Evolutionary conservation across 2,888 invertebrate species (phyloP), one percentile per base, ranked within the genome.

Genomic region (Cheilosia urbana): DNA sequence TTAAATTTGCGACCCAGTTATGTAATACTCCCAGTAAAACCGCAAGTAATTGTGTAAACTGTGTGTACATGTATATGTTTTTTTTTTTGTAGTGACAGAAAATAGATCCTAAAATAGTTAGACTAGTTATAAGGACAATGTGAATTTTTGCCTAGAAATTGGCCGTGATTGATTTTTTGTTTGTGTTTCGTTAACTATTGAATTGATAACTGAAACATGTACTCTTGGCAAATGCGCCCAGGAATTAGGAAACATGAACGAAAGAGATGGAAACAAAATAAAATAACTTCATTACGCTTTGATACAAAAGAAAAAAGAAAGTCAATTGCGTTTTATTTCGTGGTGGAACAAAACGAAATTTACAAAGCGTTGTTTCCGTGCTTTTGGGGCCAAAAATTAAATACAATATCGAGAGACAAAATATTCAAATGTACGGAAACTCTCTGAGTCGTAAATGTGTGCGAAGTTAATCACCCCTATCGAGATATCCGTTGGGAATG

Each of bases 101-200:
- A 24, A 24, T 80, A 84, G 80, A 80, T 75, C 53, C 66, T 71
- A 80, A 24, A 80, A 76, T 71, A 75, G 80, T 80, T 80, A 84
- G 83, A 76, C 47, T 80, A 84, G 65, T 58, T 71, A 42, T 80
- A 71, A 73, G n/a, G 19, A 63, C 55, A 47, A 80, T 24, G 21
- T 15, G 21, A 51, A 51, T 15, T 15, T 79, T 84, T 79, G 79
- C 84, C 79, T 75, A 79, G 27, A 51, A 47, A 40, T 71, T 76
- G 80, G 84, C 84, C 79, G 84, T 84, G 80, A 80, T 84, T 58
- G 68, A 49, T 63, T 62, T 49, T 51, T 49, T 79, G 72, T 73
- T 84, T 79, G 73, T 60, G 75, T 79, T 84, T 80, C 80, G 80
- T 80, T 80, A 45, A 84, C 71, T 71, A 75, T 80, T 84, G 75